Conservation (phyloP, 2,113 vertebrate species). For the Bolborhynchus lineola region DNA sequence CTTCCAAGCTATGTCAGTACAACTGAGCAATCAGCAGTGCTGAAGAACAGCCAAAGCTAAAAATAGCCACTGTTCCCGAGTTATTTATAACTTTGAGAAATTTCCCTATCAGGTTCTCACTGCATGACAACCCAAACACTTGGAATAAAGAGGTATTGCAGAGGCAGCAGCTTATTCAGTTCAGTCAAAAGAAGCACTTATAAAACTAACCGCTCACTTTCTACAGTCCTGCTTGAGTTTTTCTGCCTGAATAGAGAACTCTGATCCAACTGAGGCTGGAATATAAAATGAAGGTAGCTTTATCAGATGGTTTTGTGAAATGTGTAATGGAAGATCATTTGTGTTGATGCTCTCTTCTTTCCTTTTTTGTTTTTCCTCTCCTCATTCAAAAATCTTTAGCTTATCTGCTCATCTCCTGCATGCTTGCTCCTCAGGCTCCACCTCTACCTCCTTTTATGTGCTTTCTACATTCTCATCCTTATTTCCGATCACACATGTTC, state of each 20-base stretch:
- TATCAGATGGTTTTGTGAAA: background rate
- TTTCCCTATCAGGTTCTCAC: background rate
- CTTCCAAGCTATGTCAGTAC: background rate
- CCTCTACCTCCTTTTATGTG: background rate
- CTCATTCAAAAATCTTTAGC: background rate
- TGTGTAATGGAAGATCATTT: background rate
- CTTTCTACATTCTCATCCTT: background rate
- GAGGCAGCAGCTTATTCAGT: background rate
- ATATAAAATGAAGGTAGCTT: background rate
- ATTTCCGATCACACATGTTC: background rate
- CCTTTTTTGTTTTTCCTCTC: background rate
- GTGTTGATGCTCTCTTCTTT: background rate
- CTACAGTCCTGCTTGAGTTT: background rate
- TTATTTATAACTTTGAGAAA: background rate
- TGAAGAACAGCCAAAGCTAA: background rate
- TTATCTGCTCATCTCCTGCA: background rate
- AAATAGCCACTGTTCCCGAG: background rate
- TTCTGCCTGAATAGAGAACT: background rate
- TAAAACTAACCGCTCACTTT: background rate
- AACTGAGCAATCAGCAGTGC: background rate
- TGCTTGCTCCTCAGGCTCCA: background rate
- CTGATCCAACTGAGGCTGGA: background rate
- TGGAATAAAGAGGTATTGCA: background rate
- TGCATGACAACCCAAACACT: background rate
- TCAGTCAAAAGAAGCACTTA: background rate